Evolutionary conservation across 2,113 vertebrate species (phyloP), one percentile per base, ranked within the genome.

Genomic region (Apodemus sylvaticus): DNA sequence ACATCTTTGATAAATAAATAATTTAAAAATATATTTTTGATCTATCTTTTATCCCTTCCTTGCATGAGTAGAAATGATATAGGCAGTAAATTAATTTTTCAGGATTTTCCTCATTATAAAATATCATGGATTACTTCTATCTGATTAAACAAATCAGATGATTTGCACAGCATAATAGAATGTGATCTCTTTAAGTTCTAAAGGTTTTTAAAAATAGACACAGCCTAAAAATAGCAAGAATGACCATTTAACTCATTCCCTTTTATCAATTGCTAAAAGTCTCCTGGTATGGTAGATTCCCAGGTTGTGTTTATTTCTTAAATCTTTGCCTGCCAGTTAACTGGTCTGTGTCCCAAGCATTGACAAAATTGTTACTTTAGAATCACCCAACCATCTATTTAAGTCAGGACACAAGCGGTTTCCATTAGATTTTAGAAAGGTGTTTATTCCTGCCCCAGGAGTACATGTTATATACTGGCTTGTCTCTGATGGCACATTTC

Each of bases 401-500:
- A 64, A 70, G 58, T 94, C 64, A 89, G 51, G 7, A 83, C 29
- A 82, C 19, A 62, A 87, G 71, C 20, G 64, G 16, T 78, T 95
- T 95, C 79, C 64, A 45, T 96, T 64, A 93, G 24, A n/a, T 64
- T 92, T 12, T 34, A 92, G 45, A n/a, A 73, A 89, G 26, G 22
- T 76, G 86, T 95, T 93, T 93, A 92, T 96, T 95, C 86, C 82
- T 85, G 48, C 62, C 92, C 60, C 82, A 95, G 19, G 77, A 96
- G 92, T 51, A 76, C 20, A 95, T 93, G 86, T 86, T 91, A 93
- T 95, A 88, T 12, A 78, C 55, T 42, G 22, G 48, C 53, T 90
- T 91, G 62, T 96, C 82, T 96, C 90, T 94, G 88, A 86, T 89
- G 94, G 93, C 73, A 86, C 58, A 79, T 87, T 95, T 95, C 55